Percentiles rank a stretch among this genome's conserved stretches.
Evolutionary conservation across 2,113 vertebrate species (phyloP).

Genomic region (western clawed frog (Xenopus tropicalis)): UCB_Xtro_10.0 CM004445.2:34443501-34444000

Average conservation of each 20-base stretch:
- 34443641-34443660: slow-evolving; percentile 64
- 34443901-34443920: slow-evolving; percentile 14
- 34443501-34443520: background rate
- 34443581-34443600: slow-evolving; percentile 1
- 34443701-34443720: slow-evolving; percentile 76
- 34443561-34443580: background rate
- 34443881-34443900: slow-evolving; percentile 37
- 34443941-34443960: slow-evolving; percentile 21
- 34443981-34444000: slow-evolving; percentile 2
- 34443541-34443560: background rate
- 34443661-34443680: slow-evolving; percentile 68
- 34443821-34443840: slow-evolving; percentile 68
- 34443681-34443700: slow-evolving; percentile 74
- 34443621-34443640: slow-evolving; percentile 50
- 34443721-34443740: slow-evolving; percentile 85
- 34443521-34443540: background rate
- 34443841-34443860: slow-evolving; percentile 66
- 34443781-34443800: slow-evolving; percentile 83
- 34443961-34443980: background rate
- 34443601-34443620: slow-evolving; percentile 43
- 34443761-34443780: slow-evolving; percentile 85
- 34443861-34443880: slow-evolving; percentile 70
- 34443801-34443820: slow-evolving; percentile 82
- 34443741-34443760: slow-evolving; percentile 82
- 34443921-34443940: slow-evolving; percentile 13